Conservation (phyloP, 2,113 vertebrate species). For the Chlorodrepanis virens region DNA sequence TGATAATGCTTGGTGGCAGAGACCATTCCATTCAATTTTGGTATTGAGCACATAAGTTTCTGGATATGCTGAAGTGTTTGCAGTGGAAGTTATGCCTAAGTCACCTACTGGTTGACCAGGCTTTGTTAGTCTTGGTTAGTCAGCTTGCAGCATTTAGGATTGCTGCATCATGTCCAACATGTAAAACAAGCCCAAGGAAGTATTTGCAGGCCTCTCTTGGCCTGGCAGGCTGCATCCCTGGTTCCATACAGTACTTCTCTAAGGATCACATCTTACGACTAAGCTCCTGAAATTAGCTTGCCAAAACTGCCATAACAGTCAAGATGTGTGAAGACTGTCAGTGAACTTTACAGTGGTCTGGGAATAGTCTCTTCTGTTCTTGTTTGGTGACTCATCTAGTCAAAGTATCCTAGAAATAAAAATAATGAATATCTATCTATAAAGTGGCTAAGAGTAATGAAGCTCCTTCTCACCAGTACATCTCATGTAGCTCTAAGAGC, state of each 20-base stretch:
- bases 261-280: fast-evolving
- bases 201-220: background rate
- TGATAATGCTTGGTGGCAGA: background rate
- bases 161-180: background rate
- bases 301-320: background rate
- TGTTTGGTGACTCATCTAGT: background rate
- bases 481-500: background rate
- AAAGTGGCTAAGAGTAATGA: background rate
- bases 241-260: background rate
- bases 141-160: background rate
- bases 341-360: background rate
- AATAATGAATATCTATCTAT: background rate
- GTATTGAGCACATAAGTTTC: background rate
- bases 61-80: background rate
- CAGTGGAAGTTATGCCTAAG: background rate
- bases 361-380: background rate
- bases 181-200: background rate
- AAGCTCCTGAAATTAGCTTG: background rate
- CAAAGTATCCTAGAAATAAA: background rate
- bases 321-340: background rate
- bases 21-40: background rate
- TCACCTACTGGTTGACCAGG: background rate
- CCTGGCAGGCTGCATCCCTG: fast-evolving
- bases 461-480: background rate
- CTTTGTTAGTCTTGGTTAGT: background rate